phyloP scores from a whole-genome alignment of 1,140 invertebrate species.

The Paraescarpia echinospica region DNA sequence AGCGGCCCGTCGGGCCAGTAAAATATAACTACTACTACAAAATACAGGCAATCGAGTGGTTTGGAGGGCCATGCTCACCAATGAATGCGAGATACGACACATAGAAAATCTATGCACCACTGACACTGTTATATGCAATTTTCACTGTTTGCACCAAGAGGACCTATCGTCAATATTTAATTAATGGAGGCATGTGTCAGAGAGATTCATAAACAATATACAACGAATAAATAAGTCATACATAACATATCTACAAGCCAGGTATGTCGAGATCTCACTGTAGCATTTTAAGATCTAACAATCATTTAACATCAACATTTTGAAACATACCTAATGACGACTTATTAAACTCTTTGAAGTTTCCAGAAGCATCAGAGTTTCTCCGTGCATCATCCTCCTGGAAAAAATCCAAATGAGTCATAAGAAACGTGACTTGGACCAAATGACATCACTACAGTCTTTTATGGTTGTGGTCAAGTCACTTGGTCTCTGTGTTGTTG shows the following conservation, averaged over 20 bases:
- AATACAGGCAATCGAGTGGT: too few relatives aligned
- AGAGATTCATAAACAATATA: not conserved
- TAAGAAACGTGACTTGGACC: not conserved
- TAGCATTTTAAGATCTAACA: not conserved
- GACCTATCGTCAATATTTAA: too few relatives aligned
- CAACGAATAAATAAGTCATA: not conserved
- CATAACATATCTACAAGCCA: not conserved
- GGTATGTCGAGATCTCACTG: not conserved
- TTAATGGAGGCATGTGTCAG: not conserved
- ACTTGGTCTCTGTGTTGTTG: too few relatives aligned
- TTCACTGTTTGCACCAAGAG: too few relatives aligned
- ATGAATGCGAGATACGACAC: too few relatives aligned
- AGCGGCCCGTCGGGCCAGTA: too few relatives aligned
- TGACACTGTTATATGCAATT: too few relatives aligned
- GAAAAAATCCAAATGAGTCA: not conserved
- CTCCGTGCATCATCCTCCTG: not conserved
- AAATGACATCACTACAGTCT: too few relatives aligned
- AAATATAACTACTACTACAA: too few relatives aligned
- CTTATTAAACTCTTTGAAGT: not conserved
- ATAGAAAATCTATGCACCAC: too few relatives aligned
- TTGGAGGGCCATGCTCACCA: too few relatives aligned
- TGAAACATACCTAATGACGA: not conserved
- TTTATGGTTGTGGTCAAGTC: too few relatives aligned
- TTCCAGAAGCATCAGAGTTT: conserved; percentile 7
- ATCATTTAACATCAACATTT: conserved; percentile 6